Evolutionary conservation across 2,113 vertebrate genomes (phyloP), one percentile per base, ranked within the genome.

Genomic region (Pachypanchax playfairii): DNA sequence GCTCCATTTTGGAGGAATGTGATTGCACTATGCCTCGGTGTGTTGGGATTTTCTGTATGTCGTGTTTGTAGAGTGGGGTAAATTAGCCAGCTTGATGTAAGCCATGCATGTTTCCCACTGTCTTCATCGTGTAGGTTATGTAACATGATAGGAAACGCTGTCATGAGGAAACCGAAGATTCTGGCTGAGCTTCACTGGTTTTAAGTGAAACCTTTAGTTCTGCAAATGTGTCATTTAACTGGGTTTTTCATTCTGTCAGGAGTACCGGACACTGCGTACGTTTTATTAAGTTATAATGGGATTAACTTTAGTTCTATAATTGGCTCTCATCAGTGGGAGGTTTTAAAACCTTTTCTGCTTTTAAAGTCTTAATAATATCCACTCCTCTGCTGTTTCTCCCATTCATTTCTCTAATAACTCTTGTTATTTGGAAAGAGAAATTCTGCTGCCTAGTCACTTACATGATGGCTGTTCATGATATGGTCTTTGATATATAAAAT

Each of bases 71-170:
- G 22, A 44, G 35, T 39, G 35, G 22, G n/a, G 28, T 25, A 57
- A 75, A 70, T 46, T 20, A 76, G 61, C 69, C 25, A 20, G 52
- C 29, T 55, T 61, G 70, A 63, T 70, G 65, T 71, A 75, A 69
- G 57, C 36, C 1, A 28, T 51, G 21, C 43, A 25, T 59, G 76
- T 74, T 65, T 73, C 55, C 41, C 54, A 54, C 39, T 18, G 58
- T 46, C 31, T 68, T 65, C 54, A 71, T 75, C 50, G 10, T 73
- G 57, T 56, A 67, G 53, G 73, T 70, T 44, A 59, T 60, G 57
- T 25, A 14, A 43, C 29, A 51, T 54, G 17, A 14, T n/a, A 55
- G 48, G 33, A 33, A 47, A 22, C 50, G 65, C 47, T 73, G 49
- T 70, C 61, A 56, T 5, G 26, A 54, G 41, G 28, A 53, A 65